These are phyloP conservation scores for Desmodus rotundus DNA, from an alignment of 2,113 vertebrate species.

Conservation along the genomic window DNA sequence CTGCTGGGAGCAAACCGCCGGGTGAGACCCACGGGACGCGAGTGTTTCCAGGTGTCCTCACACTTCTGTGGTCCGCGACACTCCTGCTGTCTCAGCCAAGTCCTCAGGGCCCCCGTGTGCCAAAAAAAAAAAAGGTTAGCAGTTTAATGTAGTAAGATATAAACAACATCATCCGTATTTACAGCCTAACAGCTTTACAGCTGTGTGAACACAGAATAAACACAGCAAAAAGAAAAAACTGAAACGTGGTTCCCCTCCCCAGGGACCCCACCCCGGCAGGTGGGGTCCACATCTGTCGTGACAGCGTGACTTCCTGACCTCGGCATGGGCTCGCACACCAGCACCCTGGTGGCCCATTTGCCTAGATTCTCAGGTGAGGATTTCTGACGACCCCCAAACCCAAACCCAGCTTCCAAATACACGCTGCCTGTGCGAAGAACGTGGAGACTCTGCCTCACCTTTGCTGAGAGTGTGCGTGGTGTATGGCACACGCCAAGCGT, in stretches of 20 bases:
- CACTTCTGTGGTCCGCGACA: accelerated
- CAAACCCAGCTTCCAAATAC: background rate
- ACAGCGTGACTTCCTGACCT: accelerated
- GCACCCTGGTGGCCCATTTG: accelerated
- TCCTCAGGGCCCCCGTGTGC: background rate
- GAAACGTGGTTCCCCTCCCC: background rate
- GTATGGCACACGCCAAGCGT: accelerated
- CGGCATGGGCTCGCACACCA: accelerated
- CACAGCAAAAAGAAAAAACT: background rate
- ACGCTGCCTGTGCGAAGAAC: accelerated
- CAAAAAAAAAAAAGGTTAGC: background rate
- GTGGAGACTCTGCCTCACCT: accelerated
- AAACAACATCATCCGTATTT: too few relatives aligned
- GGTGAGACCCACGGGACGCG: accelerated
- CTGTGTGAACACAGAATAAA: background rate
- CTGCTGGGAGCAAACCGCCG: accelerated
- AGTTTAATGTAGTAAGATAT: too few relatives aligned
- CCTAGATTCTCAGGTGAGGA: accelerated
- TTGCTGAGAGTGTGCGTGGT: accelerated
- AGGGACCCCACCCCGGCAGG: accelerated
- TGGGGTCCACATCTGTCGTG: accelerated
- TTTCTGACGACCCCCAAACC: background rate
- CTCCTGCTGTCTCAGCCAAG: background rate
- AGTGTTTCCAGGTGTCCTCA: too few relatives aligned
- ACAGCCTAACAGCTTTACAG: background rate